phyloP scores from a whole-genome alignment of 2,797 vertebrate species.

The Meriones psammophilus region DNA sequence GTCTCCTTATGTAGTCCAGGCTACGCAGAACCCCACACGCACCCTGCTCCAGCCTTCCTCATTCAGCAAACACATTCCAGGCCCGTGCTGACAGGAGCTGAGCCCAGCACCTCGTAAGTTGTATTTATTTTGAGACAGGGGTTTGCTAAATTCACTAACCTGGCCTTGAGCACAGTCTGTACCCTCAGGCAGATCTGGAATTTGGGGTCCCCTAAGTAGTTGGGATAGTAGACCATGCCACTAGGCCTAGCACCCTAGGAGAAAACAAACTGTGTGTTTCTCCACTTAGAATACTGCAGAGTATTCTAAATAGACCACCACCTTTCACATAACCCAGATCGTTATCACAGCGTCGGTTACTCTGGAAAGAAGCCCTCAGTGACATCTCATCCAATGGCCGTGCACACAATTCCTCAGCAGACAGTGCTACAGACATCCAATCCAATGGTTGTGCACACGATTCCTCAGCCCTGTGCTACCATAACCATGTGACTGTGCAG shows the following conservation, averaged over 20 bases:
- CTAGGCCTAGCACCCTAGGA: not conserved
- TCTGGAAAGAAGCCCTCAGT: not conserved
- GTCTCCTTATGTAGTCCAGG: too few relatives aligned
- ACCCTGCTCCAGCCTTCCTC: not conserved
- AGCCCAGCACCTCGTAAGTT: not conserved
- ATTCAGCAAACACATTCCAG: not conserved
- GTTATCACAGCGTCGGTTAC: not conserved
- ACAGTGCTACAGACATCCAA: not conserved
- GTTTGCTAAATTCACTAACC: not conserved
- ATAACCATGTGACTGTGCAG: not conserved
- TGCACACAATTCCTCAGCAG: not conserved
- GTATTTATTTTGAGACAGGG: not conserved
- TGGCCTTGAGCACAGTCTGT: not conserved
- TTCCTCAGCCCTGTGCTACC: not conserved
- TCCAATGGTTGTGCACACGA: not conserved
- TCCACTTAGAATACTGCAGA: not conserved
- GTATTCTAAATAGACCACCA: conserved; percentile 4
- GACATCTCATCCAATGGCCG: not conserved
- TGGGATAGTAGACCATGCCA: too few relatives aligned
- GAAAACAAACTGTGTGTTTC: conserved; percentile 3
- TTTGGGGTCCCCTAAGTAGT: not conserved
- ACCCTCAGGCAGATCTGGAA: not conserved
- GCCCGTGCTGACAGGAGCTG: not conserved
- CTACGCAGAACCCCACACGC: too few relatives aligned
- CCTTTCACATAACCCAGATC: not conserved